These are phyloP conservation scores for Corynorhinus townsendii DNA, from an alignment of 2,113 vertebrate species.

Conservation along the genomic window DNA sequence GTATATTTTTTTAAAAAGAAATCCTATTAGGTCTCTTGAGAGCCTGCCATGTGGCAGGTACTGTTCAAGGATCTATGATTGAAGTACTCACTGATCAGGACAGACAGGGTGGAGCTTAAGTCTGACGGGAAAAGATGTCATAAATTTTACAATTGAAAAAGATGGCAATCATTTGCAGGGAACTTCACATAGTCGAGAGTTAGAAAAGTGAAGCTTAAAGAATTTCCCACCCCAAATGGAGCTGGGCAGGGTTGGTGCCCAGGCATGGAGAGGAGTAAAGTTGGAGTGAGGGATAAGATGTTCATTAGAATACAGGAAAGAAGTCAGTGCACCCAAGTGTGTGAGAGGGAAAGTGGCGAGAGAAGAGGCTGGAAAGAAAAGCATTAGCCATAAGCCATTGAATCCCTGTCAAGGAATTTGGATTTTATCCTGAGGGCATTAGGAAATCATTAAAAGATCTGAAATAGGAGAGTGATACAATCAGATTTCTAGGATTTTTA, in stretches of 20 bases:
- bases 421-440: not conserved
- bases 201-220: not conserved
- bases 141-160: not conserved
- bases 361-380: not conserved
- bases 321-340: not conserved
- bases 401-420: not conserved
- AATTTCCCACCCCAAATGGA: not conserved
- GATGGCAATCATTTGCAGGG: not conserved
- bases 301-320: not conserved
- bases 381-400: not conserved
- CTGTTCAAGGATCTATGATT: not conserved
- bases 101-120: not conserved
- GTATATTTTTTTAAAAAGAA: too few relatives aligned
- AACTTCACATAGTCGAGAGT: not conserved
- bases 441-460: not conserved
- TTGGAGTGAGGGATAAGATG: not conserved
- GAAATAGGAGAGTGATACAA: not conserved
- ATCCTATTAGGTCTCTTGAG: not conserved
- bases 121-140: not conserved
- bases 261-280: not conserved
- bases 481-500: not conserved
- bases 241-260: not conserved
- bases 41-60: not conserved
- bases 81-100: not conserved
- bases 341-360: not conserved